Conservation (phyloP, 1,140 invertebrate species). For the Meloidogyne exigua region DNA sequence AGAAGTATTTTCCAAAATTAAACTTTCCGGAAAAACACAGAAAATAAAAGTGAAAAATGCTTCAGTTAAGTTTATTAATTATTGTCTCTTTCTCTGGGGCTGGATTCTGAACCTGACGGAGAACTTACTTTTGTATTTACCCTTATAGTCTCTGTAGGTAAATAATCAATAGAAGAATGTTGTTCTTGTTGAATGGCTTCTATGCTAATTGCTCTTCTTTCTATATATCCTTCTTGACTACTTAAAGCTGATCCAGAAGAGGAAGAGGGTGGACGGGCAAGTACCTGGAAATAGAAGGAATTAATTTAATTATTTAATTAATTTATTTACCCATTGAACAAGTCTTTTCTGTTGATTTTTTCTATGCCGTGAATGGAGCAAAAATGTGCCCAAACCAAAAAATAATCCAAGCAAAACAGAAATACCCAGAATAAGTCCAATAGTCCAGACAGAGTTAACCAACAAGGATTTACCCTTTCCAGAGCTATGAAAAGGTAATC, state of each 20-base stretch:
- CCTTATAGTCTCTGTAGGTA: not conserved
- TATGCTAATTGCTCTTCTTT: not conserved
- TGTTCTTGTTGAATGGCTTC: slow-evolving; percentile 4
- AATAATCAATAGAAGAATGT: not conserved
- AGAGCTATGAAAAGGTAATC: not conserved
- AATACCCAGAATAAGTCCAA: slow-evolving; percentile 10
- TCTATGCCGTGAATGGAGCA: not conserved
- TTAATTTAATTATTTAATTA: not conserved
- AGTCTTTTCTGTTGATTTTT: slow-evolving; percentile 8
- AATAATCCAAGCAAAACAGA: slow-evolving; percentile 12
- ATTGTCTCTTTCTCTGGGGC: not conserved
- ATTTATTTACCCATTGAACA: slow-evolving; percentile 18
- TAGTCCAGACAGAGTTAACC: not conserved
- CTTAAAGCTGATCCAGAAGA: not conserved
- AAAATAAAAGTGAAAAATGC: too few relatives aligned
- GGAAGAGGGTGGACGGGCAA: slow-evolving; percentile 11
- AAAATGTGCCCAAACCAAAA: slow-evolving; percentile 12
- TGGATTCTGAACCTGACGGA: not conserved
- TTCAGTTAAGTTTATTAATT: too few relatives aligned
- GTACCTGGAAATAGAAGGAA: not conserved
- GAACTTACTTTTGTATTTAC: not conserved
- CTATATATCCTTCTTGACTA: slow-evolving; percentile 18
- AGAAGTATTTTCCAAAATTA: too few relatives aligned
- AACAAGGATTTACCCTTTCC: not conserved
- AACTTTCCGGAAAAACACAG: not conserved